These are phyloP conservation scores for Torymus auratus DNA, from an alignment of 2,888 invertebrate species.

Conservation along the genomic window DNA sequence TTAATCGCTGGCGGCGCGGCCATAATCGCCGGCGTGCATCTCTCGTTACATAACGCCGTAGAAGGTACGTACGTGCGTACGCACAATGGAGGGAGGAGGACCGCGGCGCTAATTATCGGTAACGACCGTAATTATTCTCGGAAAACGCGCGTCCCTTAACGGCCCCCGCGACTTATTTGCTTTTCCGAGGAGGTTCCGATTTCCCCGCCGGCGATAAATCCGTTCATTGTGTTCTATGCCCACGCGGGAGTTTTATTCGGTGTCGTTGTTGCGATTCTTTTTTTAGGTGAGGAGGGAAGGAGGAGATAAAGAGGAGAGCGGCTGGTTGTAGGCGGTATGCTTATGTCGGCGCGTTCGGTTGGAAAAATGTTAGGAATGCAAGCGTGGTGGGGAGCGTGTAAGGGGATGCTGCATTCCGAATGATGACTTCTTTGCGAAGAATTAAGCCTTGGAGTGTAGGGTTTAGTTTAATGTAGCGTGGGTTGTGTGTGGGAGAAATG, in stretches of 20 bases:
- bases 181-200: conserved; percentile 28
- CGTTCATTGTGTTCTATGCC: conserved; percentile 47
- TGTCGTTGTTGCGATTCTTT: too few relatives aligned
- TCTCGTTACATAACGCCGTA: conserved; percentile 38
- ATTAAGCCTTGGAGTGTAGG: too few relatives aligned
- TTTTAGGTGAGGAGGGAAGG: too few relatives aligned
- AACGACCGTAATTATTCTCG: conserved; percentile 71
- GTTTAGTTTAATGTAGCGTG: too few relatives aligned
- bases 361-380: not conserved
- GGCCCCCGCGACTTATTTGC: conserved; percentile 10
- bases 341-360: not conserved
- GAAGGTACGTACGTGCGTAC: conserved; percentile 6
- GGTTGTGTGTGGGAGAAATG: too few relatives aligned
- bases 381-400: too few relatives aligned
- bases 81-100: conserved; percentile 62
- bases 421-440: too few relatives aligned
- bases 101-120: conserved; percentile 72
- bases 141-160: conserved; percentile 58
- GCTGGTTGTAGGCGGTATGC: not conserved
- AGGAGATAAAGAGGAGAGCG: too few relatives aligned
- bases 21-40: conserved; percentile 44
- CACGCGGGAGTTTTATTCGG: too few relatives aligned
- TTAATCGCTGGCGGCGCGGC: conserved; percentile 33
- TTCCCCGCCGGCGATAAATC: conserved; percentile 47
- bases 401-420: too few relatives aligned